These are phyloP conservation scores for Brachyptera putata DNA, from an alignment of 2,888 invertebrate species.

Conservation along the genomic window DNA sequence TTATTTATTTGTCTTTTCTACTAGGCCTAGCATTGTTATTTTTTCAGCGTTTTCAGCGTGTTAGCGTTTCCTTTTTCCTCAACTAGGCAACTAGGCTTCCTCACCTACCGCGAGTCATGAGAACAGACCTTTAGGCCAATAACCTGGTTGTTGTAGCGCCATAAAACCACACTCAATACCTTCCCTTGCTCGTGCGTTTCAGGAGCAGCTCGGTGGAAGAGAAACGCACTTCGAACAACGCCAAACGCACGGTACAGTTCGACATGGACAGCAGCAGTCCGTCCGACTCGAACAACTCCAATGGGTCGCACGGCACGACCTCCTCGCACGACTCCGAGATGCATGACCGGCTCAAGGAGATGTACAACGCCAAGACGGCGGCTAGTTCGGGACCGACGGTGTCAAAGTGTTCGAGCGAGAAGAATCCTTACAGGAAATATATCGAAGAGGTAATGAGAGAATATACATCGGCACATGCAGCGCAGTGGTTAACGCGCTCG, in stretches of 20 bases:
- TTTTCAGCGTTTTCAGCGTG: no score
- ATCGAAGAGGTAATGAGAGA: conserved; percentile 31
- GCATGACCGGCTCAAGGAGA: conserved; percentile 41
- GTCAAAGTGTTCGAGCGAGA: background rate
- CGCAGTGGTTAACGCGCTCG: no score
- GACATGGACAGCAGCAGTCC: conserved; percentile 45
- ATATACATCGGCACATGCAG: background rate
- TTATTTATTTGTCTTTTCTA: no score
- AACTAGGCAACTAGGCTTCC: no score
- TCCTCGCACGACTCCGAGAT: conserved; percentile 38
- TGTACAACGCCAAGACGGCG: conserved; percentile 31
- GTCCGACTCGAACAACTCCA: conserved; percentile 48
- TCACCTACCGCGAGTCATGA: no score
- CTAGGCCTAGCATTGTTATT: no score
- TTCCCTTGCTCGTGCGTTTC: no score
- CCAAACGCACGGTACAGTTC: conserved; percentile 32
- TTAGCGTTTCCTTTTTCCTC: no score
- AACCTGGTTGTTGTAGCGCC: no score
- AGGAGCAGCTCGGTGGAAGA: conserved; percentile 28
- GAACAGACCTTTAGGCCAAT: no score
- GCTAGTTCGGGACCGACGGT: conserved; percentile 26
- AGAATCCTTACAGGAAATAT: conserved; percentile 27
- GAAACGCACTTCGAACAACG: conserved; percentile 4
- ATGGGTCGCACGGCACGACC: conserved; percentile 22
- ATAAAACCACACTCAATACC: no score